Base-by-base conservation (phyloP, 1,140 invertebrate species). In the Eciton burchellii region DNA sequence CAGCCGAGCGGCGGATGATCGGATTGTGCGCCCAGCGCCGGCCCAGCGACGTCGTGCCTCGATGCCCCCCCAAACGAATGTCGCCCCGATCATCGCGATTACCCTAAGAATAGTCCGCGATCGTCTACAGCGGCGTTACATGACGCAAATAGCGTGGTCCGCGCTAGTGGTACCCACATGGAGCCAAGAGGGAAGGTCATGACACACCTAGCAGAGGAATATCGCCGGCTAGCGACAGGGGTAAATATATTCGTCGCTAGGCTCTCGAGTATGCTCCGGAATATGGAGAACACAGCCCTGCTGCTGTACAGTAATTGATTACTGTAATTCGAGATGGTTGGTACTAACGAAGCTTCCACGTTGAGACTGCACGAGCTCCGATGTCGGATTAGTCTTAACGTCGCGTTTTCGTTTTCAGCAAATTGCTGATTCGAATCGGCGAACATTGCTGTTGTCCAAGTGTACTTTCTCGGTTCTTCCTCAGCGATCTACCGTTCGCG, bases 1-100 rank as follows among this genome's bases (percentile, higher is more conserved):
- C 88, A 84, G 59, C 84, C 84, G 68, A 91, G 84, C 88, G 84
- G 62, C 57, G 74, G 54, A 85, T 89, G 85, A 92, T 91, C 85
- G 89, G 87, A 84, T 87, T 72, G 77, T 82, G 49, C 70, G 60
- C 73, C 60, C n/a, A 43, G n/a, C 66, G 70, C 81, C 84, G 86
- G 66, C 35, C 54, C 60, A 43, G 12, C 35, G 49, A 63, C 73
- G 77, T 73, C 68, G 71, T 76, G 59, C 65, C 52, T 56, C 63
- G 45, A 54, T 68, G 54, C 21, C 6, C 45, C 19, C 45, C 47
- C 24, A 8, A 57, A 21, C 47, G 54, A 74, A 45, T 60, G 63
- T 45, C 63, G 56, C 54, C n/a, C 43, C 26, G 11, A 68, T 74
- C 29, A 68, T 66, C 72, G 73, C 43, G 60, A 76, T 76, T 26